Conservation (phyloP, 2,888 invertebrate genomes). For the Cheilosia impressa region DNA sequence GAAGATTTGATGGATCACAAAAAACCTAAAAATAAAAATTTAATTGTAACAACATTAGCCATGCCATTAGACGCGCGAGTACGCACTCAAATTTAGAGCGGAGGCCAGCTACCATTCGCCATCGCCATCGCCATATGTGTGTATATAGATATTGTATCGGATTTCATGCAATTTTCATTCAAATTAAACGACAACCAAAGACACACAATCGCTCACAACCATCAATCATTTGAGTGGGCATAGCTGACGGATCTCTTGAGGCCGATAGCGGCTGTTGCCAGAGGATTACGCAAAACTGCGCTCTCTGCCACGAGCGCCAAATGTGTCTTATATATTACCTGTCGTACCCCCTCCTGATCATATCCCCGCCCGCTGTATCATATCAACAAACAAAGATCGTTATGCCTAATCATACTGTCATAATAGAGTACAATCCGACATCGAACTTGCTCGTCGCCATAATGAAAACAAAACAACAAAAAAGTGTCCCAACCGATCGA, state of each 20-base stretch:
- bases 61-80: slow-evolving; percentile 56
- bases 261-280: slow-evolving; percentile 38
- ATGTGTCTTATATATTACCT: slow-evolving; percentile 48
- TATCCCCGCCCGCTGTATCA: not conserved
- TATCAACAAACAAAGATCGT: slow-evolving; percentile 66
- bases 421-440: slow-evolving; percentile 76
- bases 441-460: slow-evolving; percentile 74
- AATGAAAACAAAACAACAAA: slow-evolving; percentile 34
- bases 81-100: slow-evolving; percentile 66
- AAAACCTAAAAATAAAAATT: slow-evolving; percentile 89
- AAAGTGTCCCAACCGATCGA: slow-evolving; percentile 71
- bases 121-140: slow-evolving; percentile 23
- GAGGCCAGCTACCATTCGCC: slow-evolving; percentile 76
- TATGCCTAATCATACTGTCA: slow-evolving; percentile 83
- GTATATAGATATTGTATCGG: slow-evolving; percentile 42
- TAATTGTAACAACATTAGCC: slow-evolving; percentile 70
- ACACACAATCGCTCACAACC: slow-evolving; percentile 48
- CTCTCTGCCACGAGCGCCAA: slow-evolving; percentile 63
- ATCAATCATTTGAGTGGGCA: slow-evolving; percentile 68
- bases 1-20: slow-evolving; percentile 97
- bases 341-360: not conserved
- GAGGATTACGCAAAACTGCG: slow-evolving; percentile 73
- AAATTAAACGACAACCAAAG: slow-evolving; percentile 69
- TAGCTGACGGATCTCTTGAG: slow-evolving; percentile 42
- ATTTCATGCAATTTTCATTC: slow-evolving; percentile 75